phyloP scores from a whole-genome alignment of 2,888 invertebrate genomes.

The Caenorhabditis japonica region DNA sequence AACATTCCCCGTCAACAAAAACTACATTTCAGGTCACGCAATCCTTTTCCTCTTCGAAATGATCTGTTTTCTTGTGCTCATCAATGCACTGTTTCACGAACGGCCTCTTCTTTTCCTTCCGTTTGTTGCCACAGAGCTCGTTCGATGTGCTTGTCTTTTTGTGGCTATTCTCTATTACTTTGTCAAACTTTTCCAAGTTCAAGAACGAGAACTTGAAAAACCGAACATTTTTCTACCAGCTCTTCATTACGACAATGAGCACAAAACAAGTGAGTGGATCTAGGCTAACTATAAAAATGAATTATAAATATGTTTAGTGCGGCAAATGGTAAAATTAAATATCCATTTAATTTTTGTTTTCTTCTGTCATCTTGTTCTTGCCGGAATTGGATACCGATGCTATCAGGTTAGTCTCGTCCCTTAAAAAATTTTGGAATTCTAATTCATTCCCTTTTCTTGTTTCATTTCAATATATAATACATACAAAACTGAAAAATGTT shows the following conservation, averaged over 20 bases:
- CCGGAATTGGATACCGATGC: slow-evolving; percentile 52
- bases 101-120: slow-evolving; percentile 50
- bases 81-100: slow-evolving; percentile 57
- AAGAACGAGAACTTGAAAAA: slow-evolving; percentile 40
- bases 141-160: slow-evolving; percentile 41
- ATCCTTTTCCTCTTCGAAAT: slow-evolving; percentile 60
- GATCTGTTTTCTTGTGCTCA: slow-evolving; percentile 52
- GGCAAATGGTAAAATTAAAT: slow-evolving; percentile 40
- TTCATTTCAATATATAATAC: no score
- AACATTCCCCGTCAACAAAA: no score
- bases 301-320: slow-evolving; percentile 17
- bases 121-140: slow-evolving; percentile 50
- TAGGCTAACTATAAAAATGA: background rate
- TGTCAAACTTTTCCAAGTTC: slow-evolving; percentile 50
- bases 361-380: slow-evolving; percentile 51
- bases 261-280: slow-evolving; percentile 42
- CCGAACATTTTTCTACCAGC: slow-evolving; percentile 55
- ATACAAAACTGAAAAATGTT: no score
- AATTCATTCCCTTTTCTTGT: background rate
- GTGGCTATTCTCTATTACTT: slow-evolving; percentile 53
- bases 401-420: slow-evolving; percentile 43
- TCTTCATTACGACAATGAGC: slow-evolving; percentile 57
- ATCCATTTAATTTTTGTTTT: slow-evolving; percentile 58
- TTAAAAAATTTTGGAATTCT: background rate
- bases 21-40: slow-evolving; percentile 55